Base-by-base conservation (phyloP, 2,797 vertebrate species). In the Remorina albescens region DNA sequence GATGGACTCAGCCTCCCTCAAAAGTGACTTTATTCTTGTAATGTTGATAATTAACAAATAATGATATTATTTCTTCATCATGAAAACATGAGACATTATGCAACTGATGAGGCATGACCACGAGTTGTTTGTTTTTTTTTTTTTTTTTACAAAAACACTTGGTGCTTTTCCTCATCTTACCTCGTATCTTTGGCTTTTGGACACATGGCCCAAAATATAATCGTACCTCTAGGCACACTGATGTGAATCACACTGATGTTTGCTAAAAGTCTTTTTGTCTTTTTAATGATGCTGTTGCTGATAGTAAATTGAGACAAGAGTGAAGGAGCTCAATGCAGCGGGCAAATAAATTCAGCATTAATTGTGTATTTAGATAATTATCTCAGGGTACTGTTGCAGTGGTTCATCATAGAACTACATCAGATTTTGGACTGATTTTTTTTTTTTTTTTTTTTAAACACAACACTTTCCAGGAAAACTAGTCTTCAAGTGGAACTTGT, bases 401-500 rank as follows among this genome's bases (percentile, higher is more conserved):
- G 21, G 2, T 67, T 34, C 4, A 18, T 68, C 1, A 1, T 16
- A 25, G 15, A 34, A 21, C 44, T 26, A 34, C 13, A 46, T 41
- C 44, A 71, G 9, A 2, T 53, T 57, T 53, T 53, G 42, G 6
- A 73, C 30, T 74, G 3, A 41, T 39, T 23, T 60, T 63, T 1
- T n/a, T n/a, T n/a, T n/a, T n/a, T n/a, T n/a, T n/a, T n/a, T n/a
- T n/a, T n/a, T n/a, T n/a, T n/a, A n/a, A n/a, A n/a, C n/a, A n/a
- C n/a, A n/a, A n/a, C n/a, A n/a, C 10, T 64, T 60, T 74, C 11
- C 53, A 61, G 56, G 41, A 66, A 65, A 37, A 12, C 16, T 25
- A 36, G 70, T 67, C 69, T 47, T 58, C 23, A 50, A 71, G 46
- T 85, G 81, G 81, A 81, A 78, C 36, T 73, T 73, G 60, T 81